Base-by-base conservation (phyloP, 2,113 vertebrate species). In the Megatriorchis doriae region DNA sequence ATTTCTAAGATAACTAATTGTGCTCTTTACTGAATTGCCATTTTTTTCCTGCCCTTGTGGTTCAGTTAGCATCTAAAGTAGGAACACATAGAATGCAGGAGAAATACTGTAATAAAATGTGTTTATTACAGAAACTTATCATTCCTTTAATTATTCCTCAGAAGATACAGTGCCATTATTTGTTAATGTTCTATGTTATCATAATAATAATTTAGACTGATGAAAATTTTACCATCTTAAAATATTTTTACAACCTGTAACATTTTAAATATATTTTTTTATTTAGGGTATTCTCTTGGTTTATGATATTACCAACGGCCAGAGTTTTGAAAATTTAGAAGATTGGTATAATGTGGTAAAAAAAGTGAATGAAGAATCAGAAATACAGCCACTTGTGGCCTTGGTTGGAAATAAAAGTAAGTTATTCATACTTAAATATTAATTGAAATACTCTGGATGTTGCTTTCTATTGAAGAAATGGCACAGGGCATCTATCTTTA, bases 341-440 rank as follows among this genome's bases (percentile, higher is more conserved):
- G 99, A 99, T 94, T 99, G 99, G 99, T 99, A 98, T 97, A 98
- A 97, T 85, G 98, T 98, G 97, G 98, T 99, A 95, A 99, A 99
- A 98, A 99, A 99, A 96, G 99, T 98, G 94, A 99, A 98, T 10
- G 99, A 99, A 95, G 99, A 99, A 68, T 98, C 99, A 36, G 99
- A 99, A 90, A 97, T 98, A 89, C 99, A 99, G 93, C 99, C 99
- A 9, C 98, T 99, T n/a, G 89, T 99, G 91, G 98, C 98, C 23
- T 97, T 99, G 97, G 98, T 99, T 93, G 99, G 99, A 96, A 99
- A 99, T 98, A 99, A 99, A 98, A 99, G 99, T 99, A 98, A 99
- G 99, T 99, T 81, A 42, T 61, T 94, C 15, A 42, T 96, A 38
- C 55, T 68, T 74, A 56, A 59, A 18, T 88, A 65, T 50, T 94